Evolutionary conservation across 1,140 invertebrate species (phyloP).

Genomic region (Nylanderia fulva): DNA sequence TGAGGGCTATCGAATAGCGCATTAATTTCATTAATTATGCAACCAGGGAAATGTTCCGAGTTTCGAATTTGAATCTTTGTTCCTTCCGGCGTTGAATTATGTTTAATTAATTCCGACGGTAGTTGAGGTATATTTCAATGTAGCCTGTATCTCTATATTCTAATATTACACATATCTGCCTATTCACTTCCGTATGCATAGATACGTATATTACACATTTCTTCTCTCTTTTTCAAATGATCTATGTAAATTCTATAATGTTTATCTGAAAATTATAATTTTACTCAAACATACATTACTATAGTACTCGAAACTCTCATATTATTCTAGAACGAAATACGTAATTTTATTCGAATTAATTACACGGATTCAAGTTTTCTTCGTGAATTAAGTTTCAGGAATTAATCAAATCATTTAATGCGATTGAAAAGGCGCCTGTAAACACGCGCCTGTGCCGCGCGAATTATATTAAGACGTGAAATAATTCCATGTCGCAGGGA

Average conservation of each 20-base stretch:
- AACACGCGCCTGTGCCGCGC: background rate
- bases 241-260: background rate
- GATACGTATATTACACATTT: too few relatives aligned
- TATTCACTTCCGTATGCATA: background rate
- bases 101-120: constrained; percentile 39
- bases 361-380: background rate
- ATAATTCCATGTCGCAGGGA: constrained; percentile 28
- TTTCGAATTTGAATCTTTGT: constrained; percentile 40
- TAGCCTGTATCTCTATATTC: background rate
- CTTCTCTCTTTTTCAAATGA: background rate
- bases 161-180: background rate
- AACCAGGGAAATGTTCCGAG: background rate
- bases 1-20: background rate
- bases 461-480: constrained; percentile 34
- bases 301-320: background rate
- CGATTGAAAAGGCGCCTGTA: background rate
- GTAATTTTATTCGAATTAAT: background rate
- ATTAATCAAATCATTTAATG: background rate
- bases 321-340: background rate
- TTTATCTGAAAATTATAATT: constrained; percentile 19
- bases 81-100: constrained; percentile 38
- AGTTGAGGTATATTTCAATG: constrained; percentile 5
- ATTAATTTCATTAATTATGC: constrained; percentile 55
- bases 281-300: background rate
- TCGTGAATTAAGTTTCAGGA: background rate